Base-by-base conservation (phyloP, 2,888 invertebrate species). In the Yponomeuta cagnagella region DNA sequence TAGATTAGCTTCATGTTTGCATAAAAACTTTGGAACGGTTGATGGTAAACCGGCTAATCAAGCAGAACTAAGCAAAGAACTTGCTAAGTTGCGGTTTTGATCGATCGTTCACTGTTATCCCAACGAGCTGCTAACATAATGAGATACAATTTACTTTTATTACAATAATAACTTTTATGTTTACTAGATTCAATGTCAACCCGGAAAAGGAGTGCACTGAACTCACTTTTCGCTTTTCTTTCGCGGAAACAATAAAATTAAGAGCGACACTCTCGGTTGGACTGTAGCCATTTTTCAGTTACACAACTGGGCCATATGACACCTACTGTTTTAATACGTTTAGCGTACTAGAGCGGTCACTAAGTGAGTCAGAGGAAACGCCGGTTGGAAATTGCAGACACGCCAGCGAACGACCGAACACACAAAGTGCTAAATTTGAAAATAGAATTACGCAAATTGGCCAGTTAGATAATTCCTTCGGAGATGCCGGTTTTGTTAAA, bases 391-490 rank as follows among this genome's bases (percentile, higher is more conserved):
- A 75, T 74, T 74, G n/a, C 67, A 15, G 67, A 33, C 65, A 65
- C 15, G 67, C 15, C 67, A 37, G 6, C 78, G 75, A 76, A 71
- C 33, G 30, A 65, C 10, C 30, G 52, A 12, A 58, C 52, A 67
- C 33, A 74, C 75, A 79, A 58, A 79, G 80, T 78, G 78, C 77
- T 78, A 80, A 79, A 82, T 77, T 74, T 80, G 80, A 84, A 79
- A 82, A 77, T 74, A 80, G 80, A 84, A 84, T 87, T 86, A 82
- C 79, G 82, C 80, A 86, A 87, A 86, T 85, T 82, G 80, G 85
- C 83, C 82, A 82, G 83, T 82, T 84, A 84, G 81, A 79, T 77
- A 82, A 80, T 81, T 83, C 78, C 77, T 74, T 77, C 77, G 75
- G 76, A 77, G 77, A 12, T 58, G 15, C 52, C 52, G 3, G 52